Evolutionary conservation across 1,140 invertebrate species (phyloP).

Genomic region (Homalodisca vitripennis): DNA sequence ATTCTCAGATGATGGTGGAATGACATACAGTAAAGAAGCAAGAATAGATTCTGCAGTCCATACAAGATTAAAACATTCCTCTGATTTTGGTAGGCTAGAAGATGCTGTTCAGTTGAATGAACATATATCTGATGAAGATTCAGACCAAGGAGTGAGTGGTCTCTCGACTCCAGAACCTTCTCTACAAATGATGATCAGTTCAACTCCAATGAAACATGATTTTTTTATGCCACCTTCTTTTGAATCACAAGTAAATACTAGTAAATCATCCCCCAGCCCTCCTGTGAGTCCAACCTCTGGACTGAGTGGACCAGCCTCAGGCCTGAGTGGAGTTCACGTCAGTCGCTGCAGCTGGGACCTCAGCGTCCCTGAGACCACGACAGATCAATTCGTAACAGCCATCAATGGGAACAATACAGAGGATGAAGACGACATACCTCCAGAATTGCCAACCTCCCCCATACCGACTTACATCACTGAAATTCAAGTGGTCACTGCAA

Average conservation of each 20-base stretch:
- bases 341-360: conserved; percentile 35
- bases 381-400: conserved; percentile 33
- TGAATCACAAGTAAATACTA: too few relatives aligned
- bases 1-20: conserved; percentile 39
- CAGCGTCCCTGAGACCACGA: conserved; percentile 30
- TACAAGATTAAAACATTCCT: conserved; percentile 67
- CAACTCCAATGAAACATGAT: conserved; percentile 37
- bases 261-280: neutral
- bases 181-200: conserved; percentile 31
- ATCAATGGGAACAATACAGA: conserved; percentile 34
- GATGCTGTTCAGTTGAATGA: conserved; percentile 59
- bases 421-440: conserved; percentile 44
- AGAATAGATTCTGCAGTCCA: conserved; percentile 59
- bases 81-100: conserved; percentile 73
- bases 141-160: conserved; percentile 35
- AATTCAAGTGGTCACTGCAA: conserved; percentile 36
- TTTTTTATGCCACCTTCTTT: conserved; percentile 17
- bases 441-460: conserved; percentile 49
- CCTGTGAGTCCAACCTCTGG: neutral
- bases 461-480: conserved; percentile 44
- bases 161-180: conserved; percentile 35
- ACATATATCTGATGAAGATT: conserved; percentile 33
- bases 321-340: conserved; percentile 23
- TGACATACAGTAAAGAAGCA: conserved; percentile 55
- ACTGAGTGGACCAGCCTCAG: neutral